Evolutionary conservation across 2,888 invertebrate genomes (phyloP).

Genomic region (Philhelius pedissequus): DNA sequence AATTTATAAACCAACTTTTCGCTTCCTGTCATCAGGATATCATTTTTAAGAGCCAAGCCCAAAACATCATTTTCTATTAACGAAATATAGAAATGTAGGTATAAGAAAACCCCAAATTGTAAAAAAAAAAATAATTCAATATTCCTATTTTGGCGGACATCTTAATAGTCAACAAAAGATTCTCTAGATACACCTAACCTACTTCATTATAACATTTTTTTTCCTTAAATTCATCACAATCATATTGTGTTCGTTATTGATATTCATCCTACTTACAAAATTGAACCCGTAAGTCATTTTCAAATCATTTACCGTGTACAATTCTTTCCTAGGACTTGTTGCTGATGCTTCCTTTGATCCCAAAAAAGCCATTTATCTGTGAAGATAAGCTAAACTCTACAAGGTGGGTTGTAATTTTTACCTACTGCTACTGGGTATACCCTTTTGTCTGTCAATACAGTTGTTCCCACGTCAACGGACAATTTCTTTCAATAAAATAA

Average conservation of each 20-base stretch:
- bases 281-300: slow-evolving; percentile 6
- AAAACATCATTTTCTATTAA: not conserved
- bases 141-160: not conserved
- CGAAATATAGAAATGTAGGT: not conserved
- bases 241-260: slow-evolving; percentile 10
- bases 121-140: not conserved
- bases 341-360: slow-evolving; percentile 37
- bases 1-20: not conserved
- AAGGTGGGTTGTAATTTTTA: not conserved
- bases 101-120: not conserved
- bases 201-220: not conserved
- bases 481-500: not conserved
- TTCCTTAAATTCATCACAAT: not conserved
- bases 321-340: slow-evolving; percentile 3
- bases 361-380: slow-evolving; percentile 46
- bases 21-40: not conserved
- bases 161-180: not conserved
- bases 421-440: too few relatives aligned
- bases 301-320: slow-evolving; percentile 23
- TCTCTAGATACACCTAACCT: not conserved
- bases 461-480: slow-evolving; percentile 23
- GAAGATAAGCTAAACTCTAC: slow-evolving; percentile 6
- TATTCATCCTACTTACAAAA: slow-evolving; percentile 27
- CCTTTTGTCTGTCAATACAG: not conserved
- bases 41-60: not conserved